phyloP scores from a whole-genome alignment of 2,113 vertebrate species.

The Calyptomena viridis region DNA sequence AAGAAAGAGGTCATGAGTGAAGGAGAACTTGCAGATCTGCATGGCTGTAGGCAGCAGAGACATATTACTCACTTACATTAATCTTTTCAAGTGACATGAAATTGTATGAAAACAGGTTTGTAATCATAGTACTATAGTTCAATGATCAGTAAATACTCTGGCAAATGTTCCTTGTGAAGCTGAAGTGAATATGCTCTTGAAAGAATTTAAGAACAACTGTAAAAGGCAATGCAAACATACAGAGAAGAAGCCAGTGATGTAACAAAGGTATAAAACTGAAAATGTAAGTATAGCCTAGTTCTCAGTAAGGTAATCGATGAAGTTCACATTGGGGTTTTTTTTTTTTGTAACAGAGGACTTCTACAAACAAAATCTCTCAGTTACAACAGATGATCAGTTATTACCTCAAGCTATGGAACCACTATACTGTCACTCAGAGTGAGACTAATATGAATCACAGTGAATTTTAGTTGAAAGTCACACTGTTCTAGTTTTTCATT shows the following conservation, averaged over 20 bases:
- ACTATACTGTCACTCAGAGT: neutral
- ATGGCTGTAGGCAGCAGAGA: neutral
- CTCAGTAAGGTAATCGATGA: neutral
- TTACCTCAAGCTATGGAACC: neutral
- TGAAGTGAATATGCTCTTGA: neutral
- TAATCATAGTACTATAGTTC: neutral
- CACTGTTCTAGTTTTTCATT: neutral
- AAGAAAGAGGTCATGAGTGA: neutral
- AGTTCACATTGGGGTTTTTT: neutral
- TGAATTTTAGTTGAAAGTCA: neutral
- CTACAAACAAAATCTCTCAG: neutral
- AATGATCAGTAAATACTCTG: neutral
- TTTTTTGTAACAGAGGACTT: neutral
- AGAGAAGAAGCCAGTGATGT: neutral
- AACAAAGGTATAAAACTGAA: neutral
- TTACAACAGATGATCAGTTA: neutral
- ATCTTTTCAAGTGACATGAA: neutral
- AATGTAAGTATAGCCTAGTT: neutral
- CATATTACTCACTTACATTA: neutral
- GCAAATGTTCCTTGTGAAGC: neutral
- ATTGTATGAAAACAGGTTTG: neutral
- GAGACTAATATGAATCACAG: neutral
- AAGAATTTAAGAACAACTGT: neutral
- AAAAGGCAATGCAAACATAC: neutral
- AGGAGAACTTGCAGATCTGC: slow-evolving; percentile 6